These are phyloP conservation scores for Tapirus terrestris DNA, from an alignment of 2,113 vertebrate species.

Conservation along the genomic window DNA sequence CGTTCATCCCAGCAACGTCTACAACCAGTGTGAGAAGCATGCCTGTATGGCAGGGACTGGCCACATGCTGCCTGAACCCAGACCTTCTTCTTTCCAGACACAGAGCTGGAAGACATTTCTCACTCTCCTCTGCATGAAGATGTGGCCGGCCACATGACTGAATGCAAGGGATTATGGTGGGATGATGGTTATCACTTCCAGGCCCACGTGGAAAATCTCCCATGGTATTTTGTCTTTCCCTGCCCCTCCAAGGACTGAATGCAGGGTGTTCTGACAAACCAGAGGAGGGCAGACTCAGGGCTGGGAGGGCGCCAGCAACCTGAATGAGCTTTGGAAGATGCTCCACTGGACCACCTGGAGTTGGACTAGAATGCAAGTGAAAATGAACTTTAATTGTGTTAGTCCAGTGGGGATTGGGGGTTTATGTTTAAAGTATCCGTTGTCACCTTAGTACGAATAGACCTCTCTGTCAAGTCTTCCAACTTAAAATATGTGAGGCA, in stretches of 20 bases:
- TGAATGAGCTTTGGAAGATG: fast-evolving
- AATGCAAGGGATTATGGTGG: no score
- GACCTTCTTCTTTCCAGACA: not conserved
- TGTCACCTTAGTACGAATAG: not conserved
- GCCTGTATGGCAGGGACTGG: no score
- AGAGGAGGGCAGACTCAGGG: fast-evolving
- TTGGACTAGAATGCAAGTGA: fast-evolving
- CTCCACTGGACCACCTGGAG: fast-evolving
- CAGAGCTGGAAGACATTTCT: fast-evolving
- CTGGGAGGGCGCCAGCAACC: fast-evolving
- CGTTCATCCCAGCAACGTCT: not conserved
- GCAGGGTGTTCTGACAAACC: not conserved
- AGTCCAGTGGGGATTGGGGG: fast-evolving
- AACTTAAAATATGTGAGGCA: not conserved
- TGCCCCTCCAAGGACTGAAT: not conserved
- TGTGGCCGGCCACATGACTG: not conserved
- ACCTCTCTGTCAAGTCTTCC: not conserved
- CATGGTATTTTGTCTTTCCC: not conserved
- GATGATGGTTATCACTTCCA: no score
- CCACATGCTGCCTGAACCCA: not conserved
- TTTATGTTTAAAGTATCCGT: not conserved
- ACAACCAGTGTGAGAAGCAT: not conserved
- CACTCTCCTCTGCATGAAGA: no score
- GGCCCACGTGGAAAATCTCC: no score
- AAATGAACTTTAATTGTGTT: not conserved